Conservation (phyloP, 2,113 vertebrate genomes). For the Pedionomus torquatus region DNA sequence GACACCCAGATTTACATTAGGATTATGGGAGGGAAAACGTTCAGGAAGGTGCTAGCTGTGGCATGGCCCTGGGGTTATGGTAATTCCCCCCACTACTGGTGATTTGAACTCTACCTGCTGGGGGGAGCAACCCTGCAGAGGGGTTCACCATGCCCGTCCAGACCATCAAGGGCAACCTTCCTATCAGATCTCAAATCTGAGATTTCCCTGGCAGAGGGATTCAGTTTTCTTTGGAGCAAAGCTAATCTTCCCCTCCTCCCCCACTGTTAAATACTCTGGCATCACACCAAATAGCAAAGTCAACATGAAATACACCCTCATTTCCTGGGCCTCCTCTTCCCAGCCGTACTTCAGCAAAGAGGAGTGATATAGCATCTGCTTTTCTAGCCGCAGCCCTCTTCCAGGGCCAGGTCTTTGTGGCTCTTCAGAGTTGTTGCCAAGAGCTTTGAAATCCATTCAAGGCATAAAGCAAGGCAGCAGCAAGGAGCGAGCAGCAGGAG, state of each 20-base stretch:
- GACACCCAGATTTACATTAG: not conserved
- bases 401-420: not conserved
- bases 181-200: not conserved
- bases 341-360: not conserved
- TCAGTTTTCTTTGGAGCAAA: not conserved
- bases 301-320: slow-evolving; percentile 31
- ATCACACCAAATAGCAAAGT: not conserved
- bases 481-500: not conserved
- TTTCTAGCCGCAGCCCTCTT: not conserved
- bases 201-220: not conserved
- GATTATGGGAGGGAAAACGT: not conserved
- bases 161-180: not conserved
- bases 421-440: not conserved
- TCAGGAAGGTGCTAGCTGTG: not conserved
- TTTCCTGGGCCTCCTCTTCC: slow-evolving; percentile 28
- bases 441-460: not conserved
- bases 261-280: not conserved
- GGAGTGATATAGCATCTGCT: not conserved
- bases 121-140: accelerated
- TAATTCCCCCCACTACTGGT: not conserved
- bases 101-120: not conserved
- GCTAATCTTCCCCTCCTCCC: not conserved
- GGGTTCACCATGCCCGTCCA: accelerated
- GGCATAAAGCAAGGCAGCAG: not conserved
- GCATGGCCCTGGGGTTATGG: not conserved